These are phyloP conservation scores for Molossus alvarezi DNA, from an alignment of 2,797 vertebrate genomes.

Conservation along the genomic window DNA sequence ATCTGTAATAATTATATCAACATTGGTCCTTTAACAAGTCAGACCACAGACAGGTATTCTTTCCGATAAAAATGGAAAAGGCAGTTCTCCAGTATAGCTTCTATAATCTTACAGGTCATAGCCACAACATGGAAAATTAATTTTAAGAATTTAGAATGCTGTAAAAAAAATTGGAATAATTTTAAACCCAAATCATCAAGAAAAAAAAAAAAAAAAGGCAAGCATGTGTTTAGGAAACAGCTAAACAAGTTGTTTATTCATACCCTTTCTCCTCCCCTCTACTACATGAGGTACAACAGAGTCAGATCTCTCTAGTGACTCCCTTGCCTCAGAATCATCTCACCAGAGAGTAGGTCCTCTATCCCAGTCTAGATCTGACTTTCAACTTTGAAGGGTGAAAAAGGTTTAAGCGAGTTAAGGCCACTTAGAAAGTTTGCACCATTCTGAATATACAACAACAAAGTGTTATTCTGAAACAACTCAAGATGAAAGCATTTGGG, in stretches of 20 bases:
- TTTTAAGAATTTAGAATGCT: slow-evolving; percentile 43
- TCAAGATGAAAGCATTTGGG: neutral
- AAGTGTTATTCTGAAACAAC: neutral
- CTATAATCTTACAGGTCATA: neutral
- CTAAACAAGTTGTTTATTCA: neutral
- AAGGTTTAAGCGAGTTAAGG: neutral
- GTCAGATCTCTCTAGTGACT: neutral
- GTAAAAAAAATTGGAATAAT: neutral
- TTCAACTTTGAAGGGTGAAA: neutral
- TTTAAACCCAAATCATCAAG: neutral
- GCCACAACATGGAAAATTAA: slow-evolving; percentile 39
- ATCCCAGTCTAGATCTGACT: neutral
- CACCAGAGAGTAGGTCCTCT: neutral
- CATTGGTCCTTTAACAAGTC: neutral
- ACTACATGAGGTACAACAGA: neutral
- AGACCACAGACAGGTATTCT: neutral
- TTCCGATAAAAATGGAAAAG: slow-evolving; percentile 52
- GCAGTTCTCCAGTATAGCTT: neutral
- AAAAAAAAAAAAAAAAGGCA: neutral
- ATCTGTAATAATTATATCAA: neutral
- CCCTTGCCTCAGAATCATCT: neutral
- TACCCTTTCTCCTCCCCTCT: neutral
- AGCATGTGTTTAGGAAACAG: neutral
- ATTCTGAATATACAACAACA: neutral
- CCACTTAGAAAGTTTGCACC: neutral